Evolutionary conservation across 92 coral and sea anemone genomes (phyloP), one percentile per base, ranked within the genome.

Genomic region (Zoanthus solanderi): DNA sequence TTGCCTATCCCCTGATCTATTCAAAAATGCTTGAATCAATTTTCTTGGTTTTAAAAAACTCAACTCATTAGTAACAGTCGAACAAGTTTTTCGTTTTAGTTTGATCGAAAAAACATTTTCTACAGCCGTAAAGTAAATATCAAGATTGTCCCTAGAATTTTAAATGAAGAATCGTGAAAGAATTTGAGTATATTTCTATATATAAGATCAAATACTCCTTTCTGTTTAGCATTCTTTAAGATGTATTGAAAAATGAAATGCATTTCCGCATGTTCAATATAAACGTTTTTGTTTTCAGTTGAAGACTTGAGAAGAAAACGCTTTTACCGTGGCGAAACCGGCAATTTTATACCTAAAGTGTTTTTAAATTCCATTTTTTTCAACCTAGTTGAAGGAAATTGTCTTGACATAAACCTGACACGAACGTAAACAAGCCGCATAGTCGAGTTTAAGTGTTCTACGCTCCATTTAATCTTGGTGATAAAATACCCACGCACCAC

Each of bases 211-310:
- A 34, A 47, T 16, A 53, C 46, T 44, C 7, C 37, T 74, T 12
- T 11, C 16, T 31, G 46, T 16, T 46, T 28, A 48, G 54, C 14
- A 17, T 37, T 60, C 3, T 53, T 50, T 23, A 5, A 5, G 71
- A 78, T 57, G 45, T 57, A 52, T 78, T 30, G 2, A 37, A 37
- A 37, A 57, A 45, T 78, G 0, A n/a, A 78, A 34, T 30, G 4
- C 1, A 42, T 42, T 44, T 61, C 57, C 56, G 84, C 84, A 61
- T 12, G 52, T 23, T 42, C 72, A 78, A 58, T 78, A 78, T 58
- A 37, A 2, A 37, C 42, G 2, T 37, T 37, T 37, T 37, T 2
- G 6, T 30, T 12, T 32, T 47, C 75, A 5, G 6, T 45, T 17
- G 4, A 17, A 18, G 69, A 63, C 31, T 63, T 17, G 69, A 6